Base-by-base conservation (phyloP, 2,797 vertebrate species). In the Typhlichthys eigenmanni region DNA sequence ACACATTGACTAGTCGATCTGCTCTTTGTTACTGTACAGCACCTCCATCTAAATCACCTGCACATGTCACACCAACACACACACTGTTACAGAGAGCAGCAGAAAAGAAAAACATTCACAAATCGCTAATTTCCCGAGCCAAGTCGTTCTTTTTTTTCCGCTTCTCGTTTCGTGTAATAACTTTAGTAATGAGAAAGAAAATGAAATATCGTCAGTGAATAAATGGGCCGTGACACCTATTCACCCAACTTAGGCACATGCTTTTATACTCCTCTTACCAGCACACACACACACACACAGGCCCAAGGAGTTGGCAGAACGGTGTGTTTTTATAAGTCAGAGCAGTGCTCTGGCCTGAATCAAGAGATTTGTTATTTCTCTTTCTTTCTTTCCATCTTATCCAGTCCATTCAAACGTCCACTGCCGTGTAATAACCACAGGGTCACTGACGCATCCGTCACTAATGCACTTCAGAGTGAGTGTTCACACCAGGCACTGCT, bases 51-150 rank as follows among this genome's bases (percentile, higher is more conserved):
- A 2, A 53, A 64, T 56, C 10, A 60, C 48, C 55, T 68, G 63
- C 74, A 53, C 58, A 69, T 13, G 5, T 68, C 47, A 50, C 14
- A 49, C 55, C 19, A 65, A 49, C 8, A 66, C 54, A 74, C 50
- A 54, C 49, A 60, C 45, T 13, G 24, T 64, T 43, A 48, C 19
- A 60, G 19, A 4, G 52, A 63, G 50, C 19, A 55, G 49, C 60
- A 53, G 62, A 58, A 60, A 50, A 57, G 62, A 59, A 71, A 58
- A 68, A 59, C 75, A 76, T 60, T 56, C 76, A 76, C 62, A 56
- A 77, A 82, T 82, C 81, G 54, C 52, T 80, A 3, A 81, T 83
- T 85, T 84, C 72, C 78, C 81, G 77, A 81, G 66, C 56, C 66
- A 66, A 71, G 32, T 12, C 53, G 47, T 43, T 66, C 43, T 66